A percentile compares a stretch with the other conserved stretches of the same genome.
Conservation (phyloP, 2,797 vertebrate genomes). For the Vespertilio murinus region DNA sequence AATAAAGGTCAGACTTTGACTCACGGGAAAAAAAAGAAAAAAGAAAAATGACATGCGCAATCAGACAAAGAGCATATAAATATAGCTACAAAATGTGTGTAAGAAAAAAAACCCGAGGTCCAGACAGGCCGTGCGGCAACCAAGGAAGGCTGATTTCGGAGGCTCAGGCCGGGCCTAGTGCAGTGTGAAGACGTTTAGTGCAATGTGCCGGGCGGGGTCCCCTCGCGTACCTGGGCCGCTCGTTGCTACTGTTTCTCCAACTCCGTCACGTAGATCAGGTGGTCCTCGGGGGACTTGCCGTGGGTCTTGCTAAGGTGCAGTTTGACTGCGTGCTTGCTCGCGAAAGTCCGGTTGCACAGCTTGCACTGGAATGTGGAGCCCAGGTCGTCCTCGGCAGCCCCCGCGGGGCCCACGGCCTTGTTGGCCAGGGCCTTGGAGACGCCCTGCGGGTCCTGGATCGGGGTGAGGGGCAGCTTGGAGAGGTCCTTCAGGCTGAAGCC, state of each 20-base stretch:
- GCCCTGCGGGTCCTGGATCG: conserved; percentile 95
- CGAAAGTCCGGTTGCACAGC: conserved; percentile 98
- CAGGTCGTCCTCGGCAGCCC: conserved; percentile 92
- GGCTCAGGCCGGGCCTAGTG: conserved; percentile 98
- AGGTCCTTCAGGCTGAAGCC: conserved; percentile 99
- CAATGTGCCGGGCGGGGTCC: conserved; percentile 89
- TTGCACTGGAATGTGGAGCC: conserved; percentile 97
- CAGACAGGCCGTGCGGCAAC: conserved; percentile 93
- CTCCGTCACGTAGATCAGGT: conserved; percentile 97
- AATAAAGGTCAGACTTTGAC: conserved; percentile 96
- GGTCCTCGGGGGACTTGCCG: conserved; percentile 98
- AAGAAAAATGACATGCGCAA: conserved; percentile 93
- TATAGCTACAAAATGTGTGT: conserved; percentile 94
- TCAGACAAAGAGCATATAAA: conserved; percentile 97
- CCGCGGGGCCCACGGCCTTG: conserved; percentile 91
- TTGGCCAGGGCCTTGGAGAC: conserved; percentile 92
- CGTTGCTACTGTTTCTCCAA: conserved; percentile 93
- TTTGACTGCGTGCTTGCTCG: conserved; percentile 99
- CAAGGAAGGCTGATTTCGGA: conserved; percentile 92
- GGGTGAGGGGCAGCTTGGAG: conserved; percentile 95
- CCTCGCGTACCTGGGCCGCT: conserved; percentile 85
- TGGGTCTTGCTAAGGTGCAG: conserved; percentile 99
- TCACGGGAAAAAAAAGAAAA: conserved; percentile 87
- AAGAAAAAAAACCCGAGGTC: conserved; percentile 92
- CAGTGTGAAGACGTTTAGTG: conserved; percentile 93